These are phyloP conservation scores for Caenorhabditis remanei DNA, from an alignment of 1,140 invertebrate species.

Conservation along the genomic window DNA sequence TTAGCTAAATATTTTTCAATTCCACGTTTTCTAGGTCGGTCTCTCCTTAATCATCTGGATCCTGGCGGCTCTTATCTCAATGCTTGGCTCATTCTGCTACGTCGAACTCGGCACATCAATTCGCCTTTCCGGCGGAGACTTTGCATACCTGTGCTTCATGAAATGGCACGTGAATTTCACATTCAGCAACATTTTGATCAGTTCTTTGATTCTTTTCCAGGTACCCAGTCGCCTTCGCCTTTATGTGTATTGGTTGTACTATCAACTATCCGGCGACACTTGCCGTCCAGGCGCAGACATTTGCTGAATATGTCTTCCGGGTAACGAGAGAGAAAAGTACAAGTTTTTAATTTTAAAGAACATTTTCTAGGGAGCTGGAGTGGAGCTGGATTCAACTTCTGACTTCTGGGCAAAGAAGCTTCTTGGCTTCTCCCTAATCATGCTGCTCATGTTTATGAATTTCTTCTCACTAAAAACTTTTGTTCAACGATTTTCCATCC, in stretches of 20 bases:
- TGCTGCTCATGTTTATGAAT: slow-evolving; percentile 69
- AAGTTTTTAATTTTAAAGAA: too few species aligned
- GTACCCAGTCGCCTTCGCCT: slow-evolving; percentile 74
- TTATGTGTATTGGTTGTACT: slow-evolving; percentile 71
- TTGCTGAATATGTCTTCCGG: slow-evolving; percentile 72
- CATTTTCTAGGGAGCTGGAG: slow-evolving; percentile 59
- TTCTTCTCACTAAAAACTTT: slow-evolving; percentile 72
- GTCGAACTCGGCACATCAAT: slow-evolving; percentile 75
- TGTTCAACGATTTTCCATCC: slow-evolving; percentile 72
- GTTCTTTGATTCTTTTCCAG: slow-evolving; percentile 62
- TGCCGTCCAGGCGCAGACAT: slow-evolving; percentile 72
- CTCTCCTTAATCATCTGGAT: slow-evolving; percentile 73
- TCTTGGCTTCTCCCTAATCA: slow-evolving; percentile 54
- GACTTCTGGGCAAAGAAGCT: slow-evolving; percentile 59
- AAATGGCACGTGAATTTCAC: slow-evolving; percentile 68
- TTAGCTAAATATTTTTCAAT: too few species aligned
- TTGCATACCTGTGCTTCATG: slow-evolving; percentile 73
- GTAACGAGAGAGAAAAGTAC: too few species aligned
- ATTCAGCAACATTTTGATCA: slow-evolving; percentile 1
- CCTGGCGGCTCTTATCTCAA: slow-evolving; percentile 71
- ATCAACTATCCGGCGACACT: slow-evolving; percentile 74
- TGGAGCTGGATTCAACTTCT: slow-evolving; percentile 51
- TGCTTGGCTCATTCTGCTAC: slow-evolving; percentile 74
- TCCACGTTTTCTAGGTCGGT: slow-evolving; percentile 67
- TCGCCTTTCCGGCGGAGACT: slow-evolving; percentile 74